Base-by-base conservation (phyloP, 1,140 invertebrate species). In the Heterodera carotae region DNA sequence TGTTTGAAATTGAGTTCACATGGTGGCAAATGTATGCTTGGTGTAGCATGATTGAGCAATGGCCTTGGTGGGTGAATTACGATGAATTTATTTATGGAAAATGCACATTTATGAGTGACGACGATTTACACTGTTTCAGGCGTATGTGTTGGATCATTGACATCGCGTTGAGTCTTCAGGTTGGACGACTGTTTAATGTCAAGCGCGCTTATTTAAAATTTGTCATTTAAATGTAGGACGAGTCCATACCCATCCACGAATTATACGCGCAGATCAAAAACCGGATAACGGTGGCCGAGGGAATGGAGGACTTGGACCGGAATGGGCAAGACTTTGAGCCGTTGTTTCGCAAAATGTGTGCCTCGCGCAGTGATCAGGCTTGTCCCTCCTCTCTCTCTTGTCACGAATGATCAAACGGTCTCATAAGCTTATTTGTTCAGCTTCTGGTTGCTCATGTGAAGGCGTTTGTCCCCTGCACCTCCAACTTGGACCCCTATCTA, bases 41-140 rank as follows among this genome's bases (percentile, higher is more conserved):
- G 96, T 93, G 98, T 67, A 98, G 98, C 88, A 92, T 99, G 43
- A 97, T 95, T 0, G 97, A 99, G 88, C 96, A 98, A 88, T 99
- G 96, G 96, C 96, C 96, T 0, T 95, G 96, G 72, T 74, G 8
- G 22, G 6, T 39, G 18, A 15, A 53, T 31, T 34, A 22, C 2
- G n/a, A n/a, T n/a, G n/a, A n/a, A n/a, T n/a, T n/a, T n/a, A n/a
- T n/a, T n/a, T n/a, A n/a, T n/a, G n/a, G n/a, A n/a, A n/a, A n/a
- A n/a, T n/a, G n/a, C n/a, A n/a, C n/a, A n/a, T n/a, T n/a, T n/a
- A n/a, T n/a, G n/a, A n/a, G n/a, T n/a, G n/a, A n/a, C n/a, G n/a
- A n/a, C n/a, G n/a, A n/a, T n/a, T n/a, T n/a, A n/a, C n/a, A n/a
- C 53, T 0, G n/a, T 66, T 73, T 31, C 39, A 74, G 72, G 88